phyloP scores from a whole-genome alignment of 2,888 invertebrate species.

The Nematopogon swammerdamellus region DNA sequence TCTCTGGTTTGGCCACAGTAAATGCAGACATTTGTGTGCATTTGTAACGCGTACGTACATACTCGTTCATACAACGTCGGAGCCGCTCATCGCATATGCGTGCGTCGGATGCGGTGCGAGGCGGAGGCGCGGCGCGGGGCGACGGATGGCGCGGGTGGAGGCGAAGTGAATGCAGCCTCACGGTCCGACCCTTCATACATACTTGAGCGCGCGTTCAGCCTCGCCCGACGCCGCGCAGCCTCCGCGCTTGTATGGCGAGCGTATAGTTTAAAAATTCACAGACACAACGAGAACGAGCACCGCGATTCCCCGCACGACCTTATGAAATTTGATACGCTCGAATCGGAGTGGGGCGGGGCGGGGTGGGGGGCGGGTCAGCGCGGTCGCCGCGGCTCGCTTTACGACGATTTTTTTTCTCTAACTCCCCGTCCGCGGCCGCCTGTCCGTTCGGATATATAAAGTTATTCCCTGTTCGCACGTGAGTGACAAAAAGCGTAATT shows the following conservation, averaged over 20 bases:
- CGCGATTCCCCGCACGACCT: neutral
- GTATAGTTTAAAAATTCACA: neutral
- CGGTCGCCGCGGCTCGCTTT: neutral
- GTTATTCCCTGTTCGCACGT: neutral
- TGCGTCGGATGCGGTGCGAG: slow-evolving; percentile 28
- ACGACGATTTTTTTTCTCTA: neutral
- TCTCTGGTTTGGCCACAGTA: no score
- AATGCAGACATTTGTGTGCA: neutral
- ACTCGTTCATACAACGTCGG: slow-evolving; percentile 28
- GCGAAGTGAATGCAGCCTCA: neutral
- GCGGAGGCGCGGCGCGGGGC: slow-evolving; percentile 14
- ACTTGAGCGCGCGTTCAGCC: slow-evolving; percentile 25
- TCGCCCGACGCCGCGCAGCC: neutral
- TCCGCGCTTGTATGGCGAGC: neutral
- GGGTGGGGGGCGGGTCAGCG: no score
- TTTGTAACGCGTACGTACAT: neutral
- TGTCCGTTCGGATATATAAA: neutral
- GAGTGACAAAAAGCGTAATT: neutral
- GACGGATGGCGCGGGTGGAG: no score
- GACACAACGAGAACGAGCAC: neutral
- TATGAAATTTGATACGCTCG: neutral
- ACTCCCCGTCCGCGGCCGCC: neutral
- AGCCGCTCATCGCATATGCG: slow-evolving; percentile 34
- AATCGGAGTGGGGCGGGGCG: neutral
- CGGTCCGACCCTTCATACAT: slow-evolving; percentile 41